These are phyloP conservation scores for Heliconius himera DNA, from an alignment of 1,140 invertebrate genomes.

Conservation along the genomic window DNA sequence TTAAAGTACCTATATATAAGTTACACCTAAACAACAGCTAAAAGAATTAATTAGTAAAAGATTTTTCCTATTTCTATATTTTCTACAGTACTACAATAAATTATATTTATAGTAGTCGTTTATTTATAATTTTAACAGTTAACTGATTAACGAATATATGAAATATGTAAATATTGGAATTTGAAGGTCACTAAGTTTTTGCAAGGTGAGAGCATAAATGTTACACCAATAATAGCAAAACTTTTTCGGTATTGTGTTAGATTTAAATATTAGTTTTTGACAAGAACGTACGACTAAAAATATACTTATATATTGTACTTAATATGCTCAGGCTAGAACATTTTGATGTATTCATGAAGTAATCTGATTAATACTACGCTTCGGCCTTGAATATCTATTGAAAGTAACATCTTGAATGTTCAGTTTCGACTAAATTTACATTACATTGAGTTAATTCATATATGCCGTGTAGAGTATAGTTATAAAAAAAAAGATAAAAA, in stretches of 20 bases:
- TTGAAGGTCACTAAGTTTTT: conserved; percentile 12
- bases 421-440: not conserved
- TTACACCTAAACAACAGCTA: not conserved
- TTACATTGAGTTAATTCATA: no score
- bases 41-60: not conserved
- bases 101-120: not conserved
- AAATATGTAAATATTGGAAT: conserved; percentile 7
- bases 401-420: conserved; percentile 1
- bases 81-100: not conserved
- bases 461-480: not conserved
- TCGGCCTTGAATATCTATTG: conserved; percentile 5
- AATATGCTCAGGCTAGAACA: not conserved
- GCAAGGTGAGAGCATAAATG: conserved; percentile 3
- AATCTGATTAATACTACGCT: not conserved
- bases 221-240: not conserved
- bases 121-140: conserved; percentile 6
- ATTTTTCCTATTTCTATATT: not conserved
- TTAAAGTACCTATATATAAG: no score
- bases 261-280: not conserved
- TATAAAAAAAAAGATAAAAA: not conserved
- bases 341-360: not conserved
- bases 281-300: not conserved
- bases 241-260: not conserved
- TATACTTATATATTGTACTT: not conserved
- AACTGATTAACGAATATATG: not conserved